Evolutionary conservation across 2,888 invertebrate genomes (phyloP).

Genomic region (Heliconius sara): DNA sequence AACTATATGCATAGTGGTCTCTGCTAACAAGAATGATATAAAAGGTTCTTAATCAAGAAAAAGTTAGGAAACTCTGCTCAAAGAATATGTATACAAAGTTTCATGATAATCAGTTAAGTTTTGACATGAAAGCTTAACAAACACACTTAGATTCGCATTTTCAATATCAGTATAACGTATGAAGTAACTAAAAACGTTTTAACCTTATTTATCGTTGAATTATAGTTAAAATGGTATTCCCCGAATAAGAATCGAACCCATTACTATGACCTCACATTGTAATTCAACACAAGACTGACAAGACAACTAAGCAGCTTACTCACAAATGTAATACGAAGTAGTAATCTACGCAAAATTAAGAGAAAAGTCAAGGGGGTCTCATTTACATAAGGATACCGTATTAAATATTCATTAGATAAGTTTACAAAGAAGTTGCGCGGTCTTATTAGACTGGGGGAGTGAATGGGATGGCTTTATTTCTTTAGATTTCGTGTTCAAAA

Average conservation of each 20-base stretch:
- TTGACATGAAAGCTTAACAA: no score
- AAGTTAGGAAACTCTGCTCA: no score
- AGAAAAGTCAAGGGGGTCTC: conserved; percentile 51
- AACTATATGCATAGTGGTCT: no score
- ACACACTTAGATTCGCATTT: no score
- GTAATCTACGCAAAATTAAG: conserved; percentile 28
- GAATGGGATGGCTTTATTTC: conserved; percentile 33
- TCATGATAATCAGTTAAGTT: no score
- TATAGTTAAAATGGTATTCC: not conserved
- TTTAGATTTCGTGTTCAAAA: conserved; percentile 21
- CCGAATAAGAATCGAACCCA: not conserved
- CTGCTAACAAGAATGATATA: no score
- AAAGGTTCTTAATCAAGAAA: no score
- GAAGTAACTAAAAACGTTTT: not conserved
- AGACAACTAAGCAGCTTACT: conserved; percentile 1
- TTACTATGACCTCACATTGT: not conserved
- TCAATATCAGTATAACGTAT: no score
- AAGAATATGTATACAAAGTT: no score
- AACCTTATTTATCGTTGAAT: not conserved
- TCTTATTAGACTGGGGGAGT: conserved; percentile 45
- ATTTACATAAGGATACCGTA: conserved; percentile 66
- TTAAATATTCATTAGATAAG: conserved; percentile 71
- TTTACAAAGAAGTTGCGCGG: conserved; percentile 55
- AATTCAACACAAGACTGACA: not conserved
- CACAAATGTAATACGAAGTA: conserved; percentile 16